These are phyloP conservation scores for Sesia bembeciformis DNA, from an alignment of 2,888 invertebrate species.

Conservation along the genomic window DNA sequence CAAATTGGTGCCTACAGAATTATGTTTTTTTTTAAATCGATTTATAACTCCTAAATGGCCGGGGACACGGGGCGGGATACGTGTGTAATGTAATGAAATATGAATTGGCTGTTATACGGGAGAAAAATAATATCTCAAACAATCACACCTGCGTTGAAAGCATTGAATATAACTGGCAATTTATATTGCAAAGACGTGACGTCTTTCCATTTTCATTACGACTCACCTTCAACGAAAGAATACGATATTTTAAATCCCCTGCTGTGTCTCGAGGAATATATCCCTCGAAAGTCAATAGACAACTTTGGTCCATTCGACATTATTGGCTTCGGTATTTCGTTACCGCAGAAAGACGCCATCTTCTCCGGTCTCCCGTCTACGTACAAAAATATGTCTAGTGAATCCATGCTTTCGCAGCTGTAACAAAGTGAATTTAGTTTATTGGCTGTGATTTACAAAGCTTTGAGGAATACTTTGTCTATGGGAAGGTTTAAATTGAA, in stretches of 20 bases:
- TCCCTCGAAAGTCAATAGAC: conserved; percentile 88
- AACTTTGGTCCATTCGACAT: conserved; percentile 95
- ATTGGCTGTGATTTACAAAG: conserved; percentile 7
- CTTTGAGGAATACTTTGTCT: conserved; percentile 1
- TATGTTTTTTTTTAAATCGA: background rate
- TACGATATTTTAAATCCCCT: conserved; percentile 92
- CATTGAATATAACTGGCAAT: background rate
- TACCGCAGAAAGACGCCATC: conserved; percentile 92
- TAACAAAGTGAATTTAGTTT: conserved; percentile 38
- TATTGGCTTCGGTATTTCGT: conserved; percentile 86
- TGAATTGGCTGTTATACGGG: background rate
- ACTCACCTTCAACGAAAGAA: conserved; percentile 90
- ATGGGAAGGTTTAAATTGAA: background rate
- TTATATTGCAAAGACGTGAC: background rate
- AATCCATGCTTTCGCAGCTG: conserved; percentile 87
- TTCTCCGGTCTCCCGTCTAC: conserved; percentile 89
- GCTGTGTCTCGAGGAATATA: conserved; percentile 82
- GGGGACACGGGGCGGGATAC: background rate
- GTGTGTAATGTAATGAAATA: background rate
- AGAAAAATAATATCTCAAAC: background rate
- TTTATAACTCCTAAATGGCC: background rate
- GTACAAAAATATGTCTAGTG: conserved; percentile 85
- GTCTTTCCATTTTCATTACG: background rate
- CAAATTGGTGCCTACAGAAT: background rate
- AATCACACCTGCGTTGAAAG: background rate